These are phyloP conservation scores for Anguilla rostrata DNA, from an alignment of 2,113 vertebrate genomes.

Conservation along the genomic window DNA sequence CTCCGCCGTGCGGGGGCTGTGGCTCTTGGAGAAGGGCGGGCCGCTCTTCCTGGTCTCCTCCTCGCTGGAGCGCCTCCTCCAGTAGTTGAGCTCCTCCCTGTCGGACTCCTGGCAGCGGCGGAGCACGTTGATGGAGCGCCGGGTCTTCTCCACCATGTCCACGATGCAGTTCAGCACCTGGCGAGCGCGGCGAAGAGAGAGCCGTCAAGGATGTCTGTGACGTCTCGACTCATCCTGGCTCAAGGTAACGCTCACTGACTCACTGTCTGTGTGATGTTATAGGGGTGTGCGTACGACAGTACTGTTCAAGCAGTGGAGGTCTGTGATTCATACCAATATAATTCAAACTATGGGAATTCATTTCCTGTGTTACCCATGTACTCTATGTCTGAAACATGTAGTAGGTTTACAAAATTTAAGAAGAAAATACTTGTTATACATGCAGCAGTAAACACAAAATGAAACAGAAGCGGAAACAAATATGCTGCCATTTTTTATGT, in stretches of 20 bases:
- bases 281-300: too few relatives aligned
- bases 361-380: neutral
- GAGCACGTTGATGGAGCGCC: slow-evolving; percentile 90
- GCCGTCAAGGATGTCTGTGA: too few relatives aligned
- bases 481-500: too few relatives aligned
- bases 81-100: slow-evolving; percentile 94
- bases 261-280: too few relatives aligned
- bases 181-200: neutral
- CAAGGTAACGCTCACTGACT: too few relatives aligned
- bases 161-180: slow-evolving; percentile 97
- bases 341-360: too few relatives aligned
- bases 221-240: too few relatives aligned
- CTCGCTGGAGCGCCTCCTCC: slow-evolving; percentile 86
- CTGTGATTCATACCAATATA: too few relatives aligned
- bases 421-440: too few relatives aligned
- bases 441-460: too few relatives aligned
- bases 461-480: too few relatives aligned
- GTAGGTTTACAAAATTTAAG: neutral
- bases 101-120: slow-evolving; percentile 94
- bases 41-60: slow-evolving; percentile 85
- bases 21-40: slow-evolving; percentile 75
- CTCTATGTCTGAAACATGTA: neutral
- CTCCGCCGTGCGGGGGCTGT: slow-evolving; percentile 85
- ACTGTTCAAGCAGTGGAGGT: too few relatives aligned
- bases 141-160: slow-evolving; percentile 98